Conservation (phyloP, 2,113 vertebrate genomes). For the Cyrtonyx montezumae region DNA sequence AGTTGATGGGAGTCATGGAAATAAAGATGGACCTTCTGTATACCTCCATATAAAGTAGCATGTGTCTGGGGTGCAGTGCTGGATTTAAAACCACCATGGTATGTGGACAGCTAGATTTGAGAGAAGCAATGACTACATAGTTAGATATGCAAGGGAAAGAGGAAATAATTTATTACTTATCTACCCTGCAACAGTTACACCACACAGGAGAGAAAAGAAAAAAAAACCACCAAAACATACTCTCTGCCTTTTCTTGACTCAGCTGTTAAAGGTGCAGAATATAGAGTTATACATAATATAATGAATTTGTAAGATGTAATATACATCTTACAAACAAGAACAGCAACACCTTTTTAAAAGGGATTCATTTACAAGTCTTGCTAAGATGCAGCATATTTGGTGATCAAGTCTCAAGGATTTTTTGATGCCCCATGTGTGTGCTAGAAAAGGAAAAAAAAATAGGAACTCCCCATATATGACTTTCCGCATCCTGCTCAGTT, state of each 20-base stretch:
- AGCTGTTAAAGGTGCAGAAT: not conserved
- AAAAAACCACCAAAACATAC: not conserved
- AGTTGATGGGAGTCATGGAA: not conserved
- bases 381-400: not conserved
- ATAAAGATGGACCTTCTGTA: not conserved
- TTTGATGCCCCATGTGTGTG: not conserved
- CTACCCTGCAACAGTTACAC: not conserved
- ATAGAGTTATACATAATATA: not conserved
- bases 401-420: not conserved
- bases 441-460: not conserved
- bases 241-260: not conserved
- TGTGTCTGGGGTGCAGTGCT: not conserved
- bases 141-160: not conserved
- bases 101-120: not conserved
- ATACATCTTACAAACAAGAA: not conserved
- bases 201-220: not conserved
- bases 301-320: no score
- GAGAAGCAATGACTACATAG: not conserved
- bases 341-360: not conserved
- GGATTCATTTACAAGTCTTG: not conserved
- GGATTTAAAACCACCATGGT: not conserved
- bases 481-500: not conserved
- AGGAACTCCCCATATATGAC: rapidly evolving
- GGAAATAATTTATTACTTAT: not conserved
- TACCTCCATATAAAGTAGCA: not conserved